These are phyloP conservation scores for Alosa alosa DNA, from an alignment of 2,113 vertebrate genomes.

Conservation along the genomic window DNA sequence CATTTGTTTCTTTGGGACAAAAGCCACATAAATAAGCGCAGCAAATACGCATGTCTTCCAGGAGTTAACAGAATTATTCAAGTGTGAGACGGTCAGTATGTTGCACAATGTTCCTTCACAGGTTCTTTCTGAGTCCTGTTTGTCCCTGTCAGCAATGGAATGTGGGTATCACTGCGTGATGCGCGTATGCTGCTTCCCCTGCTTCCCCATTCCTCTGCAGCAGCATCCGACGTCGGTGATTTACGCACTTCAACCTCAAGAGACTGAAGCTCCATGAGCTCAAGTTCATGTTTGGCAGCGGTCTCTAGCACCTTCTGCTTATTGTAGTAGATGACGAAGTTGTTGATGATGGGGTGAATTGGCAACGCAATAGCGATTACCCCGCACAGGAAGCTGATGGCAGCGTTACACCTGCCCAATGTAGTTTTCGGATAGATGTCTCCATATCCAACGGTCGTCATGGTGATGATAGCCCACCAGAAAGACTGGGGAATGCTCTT, in stretches of 20 bases:
- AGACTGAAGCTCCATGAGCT: slow-evolving; percentile 91
- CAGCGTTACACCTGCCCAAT: slow-evolving; percentile 92
- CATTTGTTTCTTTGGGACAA: slow-evolving; percentile 12
- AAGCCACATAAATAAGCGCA: slow-evolving; percentile 13
- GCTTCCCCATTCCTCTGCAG: slow-evolving; percentile 54
- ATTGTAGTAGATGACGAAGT: slow-evolving; percentile 95
- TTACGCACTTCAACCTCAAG: slow-evolving; percentile 59
- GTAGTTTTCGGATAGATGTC: slow-evolving; percentile 98
- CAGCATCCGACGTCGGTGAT: slow-evolving; percentile 38
- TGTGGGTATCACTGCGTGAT: slow-evolving; percentile 80
- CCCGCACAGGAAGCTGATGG: slow-evolving; percentile 94
- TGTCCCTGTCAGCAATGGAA: slow-evolving; percentile 73
- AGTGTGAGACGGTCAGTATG: slow-evolving; percentile 11
- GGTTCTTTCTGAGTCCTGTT: slow-evolving; percentile 77
- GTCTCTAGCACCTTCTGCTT: slow-evolving; percentile 95
- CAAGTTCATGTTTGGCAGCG: slow-evolving; percentile 89
- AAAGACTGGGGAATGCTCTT: slow-evolving; percentile 97
- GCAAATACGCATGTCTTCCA: background rate
- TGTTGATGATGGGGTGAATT: slow-evolving; percentile 97
- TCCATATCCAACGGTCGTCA: slow-evolving; percentile 96
- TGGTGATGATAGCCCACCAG: slow-evolving; percentile 99
- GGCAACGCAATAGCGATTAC: slow-evolving; percentile 94
- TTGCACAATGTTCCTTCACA: slow-evolving; percentile 38
- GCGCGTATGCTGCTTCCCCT: slow-evolving; percentile 60
- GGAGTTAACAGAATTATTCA: background rate